Conservation (phyloP, 2,113 vertebrate species). For the Zeus faber region DNA sequence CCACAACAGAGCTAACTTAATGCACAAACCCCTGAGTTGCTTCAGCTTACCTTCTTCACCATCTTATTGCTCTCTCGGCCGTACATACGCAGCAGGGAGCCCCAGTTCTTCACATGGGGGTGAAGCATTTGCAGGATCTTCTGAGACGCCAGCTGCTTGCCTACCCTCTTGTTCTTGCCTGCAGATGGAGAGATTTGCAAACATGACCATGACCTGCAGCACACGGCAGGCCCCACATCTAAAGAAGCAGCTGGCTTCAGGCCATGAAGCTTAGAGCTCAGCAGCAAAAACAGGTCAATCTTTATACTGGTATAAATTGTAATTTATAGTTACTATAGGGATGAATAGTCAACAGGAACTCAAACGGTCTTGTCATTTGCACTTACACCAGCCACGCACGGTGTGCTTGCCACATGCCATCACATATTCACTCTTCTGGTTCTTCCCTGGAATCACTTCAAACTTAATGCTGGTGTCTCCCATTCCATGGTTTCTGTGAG, state of each 20-base stretch:
- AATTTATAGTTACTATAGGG: no score
- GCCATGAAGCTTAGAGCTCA: no score
- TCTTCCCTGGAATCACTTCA: conserved; percentile 99
- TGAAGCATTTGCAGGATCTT: conserved; percentile 98
- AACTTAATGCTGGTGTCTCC: conserved; percentile 98
- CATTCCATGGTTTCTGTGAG: conserved; percentile 96
- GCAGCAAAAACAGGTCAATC: no score
- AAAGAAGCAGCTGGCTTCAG: no score
- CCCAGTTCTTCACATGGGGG: conserved; percentile 98
- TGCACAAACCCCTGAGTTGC: no score
- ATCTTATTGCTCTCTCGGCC: conserved; percentile 96
- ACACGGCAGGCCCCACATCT: no score
- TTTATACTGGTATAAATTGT: no score
- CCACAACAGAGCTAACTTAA: no score
- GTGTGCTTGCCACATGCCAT: conserved; percentile 99
- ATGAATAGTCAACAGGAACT: not conserved
- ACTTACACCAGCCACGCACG: conserved; percentile 98
- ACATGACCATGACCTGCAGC: no score
- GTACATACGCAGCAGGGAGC: conserved; percentile 96
- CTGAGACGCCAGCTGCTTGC: conserved; percentile 96
- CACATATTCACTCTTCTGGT: conserved; percentile 99
- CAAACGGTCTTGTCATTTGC: not conserved
- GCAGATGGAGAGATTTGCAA: conserved; percentile 24
- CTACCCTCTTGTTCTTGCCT: conserved; percentile 98
- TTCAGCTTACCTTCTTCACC: conserved; percentile 97